Conservation (phyloP, 1,140 invertebrate genomes). For the Campoletis sonorensis region DNA sequence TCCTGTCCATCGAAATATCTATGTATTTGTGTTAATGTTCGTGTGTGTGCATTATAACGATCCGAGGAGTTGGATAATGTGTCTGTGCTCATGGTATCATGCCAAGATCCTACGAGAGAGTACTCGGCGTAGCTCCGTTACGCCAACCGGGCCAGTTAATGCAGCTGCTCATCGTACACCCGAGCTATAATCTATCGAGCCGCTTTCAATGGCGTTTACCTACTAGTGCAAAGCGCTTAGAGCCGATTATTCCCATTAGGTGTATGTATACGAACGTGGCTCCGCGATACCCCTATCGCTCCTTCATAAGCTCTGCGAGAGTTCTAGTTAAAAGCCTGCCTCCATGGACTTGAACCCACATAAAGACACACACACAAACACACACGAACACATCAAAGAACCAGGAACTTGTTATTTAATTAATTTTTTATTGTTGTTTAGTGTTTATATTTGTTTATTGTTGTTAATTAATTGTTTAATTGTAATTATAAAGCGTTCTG, state of each 20-base stretch:
- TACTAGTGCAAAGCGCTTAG: conserved; percentile 18
- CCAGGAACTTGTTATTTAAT: too few species aligned
- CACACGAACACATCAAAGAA: too few species aligned
- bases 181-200: conserved; percentile 26
- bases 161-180: conserved; percentile 24
- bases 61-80: background rate
- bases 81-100: background rate
- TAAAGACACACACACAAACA: too few species aligned
- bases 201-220: background rate
- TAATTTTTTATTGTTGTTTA: too few species aligned
- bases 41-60: background rate
- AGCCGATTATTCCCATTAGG: conserved; percentile 39
- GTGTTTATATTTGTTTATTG: too few species aligned
- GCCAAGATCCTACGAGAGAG: conserved; percentile 23
- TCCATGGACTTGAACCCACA: background rate
- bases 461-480: too few species aligned
- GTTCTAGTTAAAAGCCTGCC: conserved; percentile 11
- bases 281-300: background rate
- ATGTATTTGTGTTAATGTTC: too few species aligned
- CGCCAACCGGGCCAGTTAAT: background rate
- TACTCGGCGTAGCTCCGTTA: background rate
- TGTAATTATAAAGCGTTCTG: too few species aligned
- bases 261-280: background rate
- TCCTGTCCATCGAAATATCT: background rate
- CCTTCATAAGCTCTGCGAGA: background rate